Evolutionary conservation across 2,797 vertebrate species (phyloP).

Genomic region (Hemibagrus guttatus): DNA sequence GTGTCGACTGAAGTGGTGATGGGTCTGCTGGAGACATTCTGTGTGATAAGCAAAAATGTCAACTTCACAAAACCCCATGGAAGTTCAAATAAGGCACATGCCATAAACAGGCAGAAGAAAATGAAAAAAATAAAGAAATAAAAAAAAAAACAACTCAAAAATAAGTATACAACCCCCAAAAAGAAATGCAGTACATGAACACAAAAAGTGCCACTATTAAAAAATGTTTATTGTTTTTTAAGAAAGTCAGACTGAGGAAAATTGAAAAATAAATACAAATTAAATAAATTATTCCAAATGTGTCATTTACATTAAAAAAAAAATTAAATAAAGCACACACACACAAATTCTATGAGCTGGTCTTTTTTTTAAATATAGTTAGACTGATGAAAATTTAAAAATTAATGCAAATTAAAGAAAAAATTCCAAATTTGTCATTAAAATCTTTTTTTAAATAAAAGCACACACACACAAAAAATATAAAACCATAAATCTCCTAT

Average conservation of each 20-base stretch:
- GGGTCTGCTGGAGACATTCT: constrained; percentile 70
- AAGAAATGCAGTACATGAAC: background rate
- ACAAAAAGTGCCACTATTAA: background rate
- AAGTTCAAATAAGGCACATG: background rate
- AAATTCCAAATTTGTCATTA: no score
- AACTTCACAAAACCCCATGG: constrained; percentile 58
- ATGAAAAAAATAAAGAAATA: background rate
- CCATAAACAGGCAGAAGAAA: background rate
- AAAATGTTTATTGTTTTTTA: no score
- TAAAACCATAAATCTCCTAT: background rate
- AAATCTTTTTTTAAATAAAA: no score
- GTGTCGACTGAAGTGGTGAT: constrained; percentile 72
- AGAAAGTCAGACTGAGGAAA: background rate
- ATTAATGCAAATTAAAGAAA: no score
- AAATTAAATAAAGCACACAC: background rate
- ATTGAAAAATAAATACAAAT: background rate
- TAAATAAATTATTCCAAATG: background rate
- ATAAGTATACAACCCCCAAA: background rate
- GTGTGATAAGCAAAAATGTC: constrained; percentile 81
- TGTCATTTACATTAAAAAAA: no score
- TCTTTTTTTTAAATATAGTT: no score
- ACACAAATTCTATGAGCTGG: background rate
- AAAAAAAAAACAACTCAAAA: no score
- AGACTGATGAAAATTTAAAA: no score
- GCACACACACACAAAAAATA: background rate